Base-by-base conservation (phyloP, 2,797 vertebrate genomes). In the Lacerta viridis region DNA sequence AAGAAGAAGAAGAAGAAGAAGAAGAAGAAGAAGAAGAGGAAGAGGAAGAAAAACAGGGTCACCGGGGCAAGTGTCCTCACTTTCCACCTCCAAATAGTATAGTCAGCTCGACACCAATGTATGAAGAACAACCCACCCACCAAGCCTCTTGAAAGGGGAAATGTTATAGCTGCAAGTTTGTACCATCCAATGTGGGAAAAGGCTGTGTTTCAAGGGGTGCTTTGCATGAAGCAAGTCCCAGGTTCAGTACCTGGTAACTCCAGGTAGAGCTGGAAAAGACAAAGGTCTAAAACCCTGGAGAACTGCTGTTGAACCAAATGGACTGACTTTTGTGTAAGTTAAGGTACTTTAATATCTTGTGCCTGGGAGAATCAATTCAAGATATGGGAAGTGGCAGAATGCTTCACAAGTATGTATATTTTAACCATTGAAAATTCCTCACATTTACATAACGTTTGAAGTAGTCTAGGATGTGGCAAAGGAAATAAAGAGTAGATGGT, bases 401-500 rank as follows among this genome's bases (percentile, higher is more conserved):
- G 18, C 36, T 33, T 87, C 78, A 20, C 43, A 33, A 25, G 15
- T 66, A 66, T 61, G 50, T 68, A 4, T 74, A 13, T 23, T 59
- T 64, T 68, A 55, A 10, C 75, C 84, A 66, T 15, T 68, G 3
- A 36, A 78, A 66, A 66, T 43, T 20, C 61, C 29, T 33, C 29
- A 25, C 41, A 66, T 46, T 36, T 78, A 46, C 29, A 11, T 33
- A 50, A 46, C 68, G n/a, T 66, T 9, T 46, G 39, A 33, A 77
- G 41, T 33, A 78, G 64, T 50, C 43, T 33, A 79, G 50, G 69
- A 66, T 27, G n/a, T 87, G 80, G 39, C 18, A 43, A 64, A 82
- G 79, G 71, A 87, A 86, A 59, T 55, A 71, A 80, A 86, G 43
- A 71, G 43, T 64, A n/a, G 18, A 75, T 74, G 55, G 36, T 82